Evolutionary conservation across 2,113 vertebrate species (phyloP).

Genomic region (Corydoras sp.): DNA sequence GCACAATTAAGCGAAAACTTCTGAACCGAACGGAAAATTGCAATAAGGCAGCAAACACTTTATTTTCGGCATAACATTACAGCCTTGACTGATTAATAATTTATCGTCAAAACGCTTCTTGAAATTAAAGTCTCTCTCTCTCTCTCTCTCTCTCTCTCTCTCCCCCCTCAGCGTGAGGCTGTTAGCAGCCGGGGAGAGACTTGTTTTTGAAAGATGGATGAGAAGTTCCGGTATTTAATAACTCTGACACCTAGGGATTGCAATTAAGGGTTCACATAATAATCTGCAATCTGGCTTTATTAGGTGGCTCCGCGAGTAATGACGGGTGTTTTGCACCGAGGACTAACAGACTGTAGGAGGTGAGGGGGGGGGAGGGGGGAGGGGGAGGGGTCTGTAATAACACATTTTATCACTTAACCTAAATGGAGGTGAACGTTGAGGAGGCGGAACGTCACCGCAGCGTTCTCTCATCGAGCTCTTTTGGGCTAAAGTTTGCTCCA

Average conservation of each 20-base stretch:
- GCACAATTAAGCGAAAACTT: slow-evolving; percentile 51
- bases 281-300: slow-evolving; percentile 51
- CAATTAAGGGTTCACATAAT: slow-evolving; percentile 53
- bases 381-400: background rate
- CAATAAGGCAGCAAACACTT: slow-evolving; percentile 51
- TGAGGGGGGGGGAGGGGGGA: slow-evolving; percentile 28
- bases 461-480: too few species aligned
- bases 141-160: slow-evolving; percentile 23
- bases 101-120: slow-evolving; percentile 49
- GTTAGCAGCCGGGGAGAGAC: slow-evolving; percentile 1
- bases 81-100: slow-evolving; percentile 49
- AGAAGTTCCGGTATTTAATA: slow-evolving; percentile 45
- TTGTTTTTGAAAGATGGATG: slow-evolving; percentile 36
- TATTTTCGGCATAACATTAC: slow-evolving; percentile 52
- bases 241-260: slow-evolving; percentile 48
- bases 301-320: slow-evolving; percentile 49
- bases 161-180: slow-evolving; percentile 4
- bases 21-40: slow-evolving; percentile 43
- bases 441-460: too few species aligned
- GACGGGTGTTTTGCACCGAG: slow-evolving; percentile 39
- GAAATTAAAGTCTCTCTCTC: slow-evolving; percentile 44
- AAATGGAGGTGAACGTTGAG: too few species aligned
- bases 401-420: too few species aligned
- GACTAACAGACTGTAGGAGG: slow-evolving; percentile 25
- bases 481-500: too few species aligned